Evolutionary conservation across 2,888 invertebrate genomes (phyloP), one percentile per base, ranked within the genome.

Genomic region (Tenthredo scrophulariae): DNA sequence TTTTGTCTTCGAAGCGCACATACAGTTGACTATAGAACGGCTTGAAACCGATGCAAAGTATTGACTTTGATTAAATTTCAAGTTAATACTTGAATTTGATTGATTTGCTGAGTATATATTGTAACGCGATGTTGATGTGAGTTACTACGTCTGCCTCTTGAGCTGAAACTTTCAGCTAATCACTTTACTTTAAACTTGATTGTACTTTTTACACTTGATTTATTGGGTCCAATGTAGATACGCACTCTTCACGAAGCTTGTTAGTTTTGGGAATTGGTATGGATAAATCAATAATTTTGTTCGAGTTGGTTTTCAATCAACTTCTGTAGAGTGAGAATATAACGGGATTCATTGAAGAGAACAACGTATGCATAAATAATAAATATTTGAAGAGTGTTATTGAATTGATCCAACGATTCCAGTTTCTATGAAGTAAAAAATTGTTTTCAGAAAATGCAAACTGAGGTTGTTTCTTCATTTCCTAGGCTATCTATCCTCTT

Each of bases 391-490:
- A 87, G 88, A 89, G 88, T 89, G 88, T 90, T 89, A 90, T 87
- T 89, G 85, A 88, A 89, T 87, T 86, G 87, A 87, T 89, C 88
- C 85, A 88, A 88, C 87, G 89, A 89, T 88, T 88, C 88, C 89
- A 87, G 89, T 90, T 91, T 91, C 89, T 91, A 90, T 88, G 72
- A 58, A 80, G 22, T 33, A 91, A 91, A 91, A 92, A 92, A 89
- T 90, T 91, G 91, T 91, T 91, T 91, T 91, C 89, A 89, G 90
- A 91, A 91, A 87, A 43, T 75, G 15, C 58, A 86, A 40, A 75
- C 62, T 85, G 43, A 46, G 29, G 22, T 62, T 62, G 62, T 80
- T 40, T 80, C 22, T 62, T 80, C 22, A 80, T 80, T 80, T 62
- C 80, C 80, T 80, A 33, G 77, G 77, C 46, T 77, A n/a, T 77